These are phyloP conservation scores for Diadophis punctatus DNA, from an alignment of 2,113 vertebrate genomes.

Conservation along the genomic window DNA sequence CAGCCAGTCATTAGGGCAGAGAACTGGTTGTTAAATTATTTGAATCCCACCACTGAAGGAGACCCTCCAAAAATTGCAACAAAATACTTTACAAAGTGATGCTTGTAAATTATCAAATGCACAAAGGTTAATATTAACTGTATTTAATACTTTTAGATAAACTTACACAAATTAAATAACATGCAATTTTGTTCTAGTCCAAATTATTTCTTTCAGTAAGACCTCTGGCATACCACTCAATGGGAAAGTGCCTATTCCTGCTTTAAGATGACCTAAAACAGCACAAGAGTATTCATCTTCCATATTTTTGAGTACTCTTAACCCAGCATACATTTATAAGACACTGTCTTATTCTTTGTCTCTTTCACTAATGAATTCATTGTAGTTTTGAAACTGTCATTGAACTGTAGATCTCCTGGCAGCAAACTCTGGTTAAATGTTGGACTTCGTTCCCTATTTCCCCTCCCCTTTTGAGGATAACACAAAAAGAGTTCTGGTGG, in stretches of 20 bases:
- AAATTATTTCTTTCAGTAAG: not conserved
- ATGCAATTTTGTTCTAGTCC: not conserved
- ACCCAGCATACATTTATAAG: not conserved
- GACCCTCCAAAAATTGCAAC: not conserved
- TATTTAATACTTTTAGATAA: not conserved
- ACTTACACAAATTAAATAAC: not conserved
- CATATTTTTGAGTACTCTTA: not conserved
- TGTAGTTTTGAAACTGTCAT: not conserved
- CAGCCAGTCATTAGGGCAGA: too few species aligned
- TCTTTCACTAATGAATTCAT: not conserved
- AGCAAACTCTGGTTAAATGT: not conserved
- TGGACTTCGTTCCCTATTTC: not conserved
- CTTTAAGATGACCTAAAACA: not conserved
- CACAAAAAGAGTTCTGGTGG: not conserved
- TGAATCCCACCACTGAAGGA: not conserved
- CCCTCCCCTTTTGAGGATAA: not conserved
- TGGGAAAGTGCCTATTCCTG: not conserved
- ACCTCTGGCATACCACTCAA: not conserved
- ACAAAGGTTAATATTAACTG: not conserved
- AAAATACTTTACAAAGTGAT: not conserved
- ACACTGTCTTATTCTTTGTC: not conserved
- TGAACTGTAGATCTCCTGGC: not conserved
- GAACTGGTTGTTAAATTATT: too few species aligned
- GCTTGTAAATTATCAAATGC: not conserved
- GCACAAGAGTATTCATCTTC: not conserved